Conservation (phyloP, 2,797 vertebrate genomes). For the Leontopithecus rosalia region DNA sequence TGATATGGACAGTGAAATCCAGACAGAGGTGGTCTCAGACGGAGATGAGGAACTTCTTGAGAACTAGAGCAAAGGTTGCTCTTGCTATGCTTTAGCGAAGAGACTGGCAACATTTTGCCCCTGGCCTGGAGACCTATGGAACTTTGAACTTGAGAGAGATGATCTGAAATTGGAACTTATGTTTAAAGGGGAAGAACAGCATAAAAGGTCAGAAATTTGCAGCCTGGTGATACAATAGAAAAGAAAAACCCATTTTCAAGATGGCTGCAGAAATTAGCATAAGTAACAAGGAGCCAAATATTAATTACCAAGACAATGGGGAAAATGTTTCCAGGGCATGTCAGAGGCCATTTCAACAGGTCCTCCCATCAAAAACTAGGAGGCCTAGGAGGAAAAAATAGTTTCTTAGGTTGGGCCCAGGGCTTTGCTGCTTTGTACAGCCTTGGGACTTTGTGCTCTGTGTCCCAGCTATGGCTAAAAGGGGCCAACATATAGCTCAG, state of each 20-base stretch:
- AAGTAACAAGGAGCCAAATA: not conserved
- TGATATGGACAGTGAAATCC: not conserved
- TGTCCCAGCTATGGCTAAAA: not conserved
- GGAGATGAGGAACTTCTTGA: not conserved
- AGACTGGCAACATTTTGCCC: not conserved
- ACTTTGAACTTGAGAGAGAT: not conserved
- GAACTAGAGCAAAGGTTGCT: not conserved
- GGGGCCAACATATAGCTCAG: not conserved
- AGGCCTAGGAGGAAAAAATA: not conserved
- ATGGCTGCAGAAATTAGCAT: not conserved
- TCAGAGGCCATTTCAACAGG: not conserved
- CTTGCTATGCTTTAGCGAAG: not conserved
- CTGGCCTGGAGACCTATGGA: not conserved
- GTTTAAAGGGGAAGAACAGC: not conserved
- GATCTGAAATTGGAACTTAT: not conserved
- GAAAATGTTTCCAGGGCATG: not conserved
- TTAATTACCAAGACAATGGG: not conserved
- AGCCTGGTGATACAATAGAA: not conserved
- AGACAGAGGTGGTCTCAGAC: not conserved
- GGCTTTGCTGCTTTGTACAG: not conserved
- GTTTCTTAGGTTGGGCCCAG: not conserved
- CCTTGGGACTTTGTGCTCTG: not conserved
- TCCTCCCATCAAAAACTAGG: not conserved
- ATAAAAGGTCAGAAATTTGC: not conserved
- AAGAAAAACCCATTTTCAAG: not conserved